phyloP scores from a whole-genome alignment of 2,113 vertebrate genomes.

The Tupaia chinensis region DNA sequence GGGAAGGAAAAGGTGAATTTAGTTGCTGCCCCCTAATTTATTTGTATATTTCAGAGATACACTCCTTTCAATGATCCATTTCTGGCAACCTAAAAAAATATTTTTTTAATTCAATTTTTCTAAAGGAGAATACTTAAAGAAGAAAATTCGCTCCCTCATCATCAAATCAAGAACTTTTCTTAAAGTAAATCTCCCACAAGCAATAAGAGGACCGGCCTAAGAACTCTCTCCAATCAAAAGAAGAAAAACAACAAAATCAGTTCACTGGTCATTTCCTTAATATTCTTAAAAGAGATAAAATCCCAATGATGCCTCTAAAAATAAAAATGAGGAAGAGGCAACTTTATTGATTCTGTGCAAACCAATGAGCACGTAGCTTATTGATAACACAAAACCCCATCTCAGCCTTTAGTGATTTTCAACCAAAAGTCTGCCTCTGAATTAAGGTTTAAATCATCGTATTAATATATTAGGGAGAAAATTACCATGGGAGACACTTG shows the following conservation, averaged over 20 bases:
- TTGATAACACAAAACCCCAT: conserved; percentile 70
- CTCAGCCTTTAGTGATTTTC: conserved; percentile 76
- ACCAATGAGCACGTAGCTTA: conserved; percentile 21
- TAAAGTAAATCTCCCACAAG: conserved; percentile 23
- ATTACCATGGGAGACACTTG: conserved; percentile 74
- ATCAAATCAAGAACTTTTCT: conserved; percentile 61
- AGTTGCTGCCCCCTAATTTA: not conserved
- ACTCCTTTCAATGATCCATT: not conserved
- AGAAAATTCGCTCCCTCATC: conserved; percentile 51
- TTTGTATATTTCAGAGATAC: not conserved
- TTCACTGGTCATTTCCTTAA: conserved; percentile 57
- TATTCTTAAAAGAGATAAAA: conserved; percentile 66
- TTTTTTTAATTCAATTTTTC: conserved; percentile 29
- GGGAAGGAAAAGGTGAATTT: conserved; percentile 2
- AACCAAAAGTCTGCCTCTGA: conserved; percentile 35
- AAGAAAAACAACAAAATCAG: conserved; percentile 66
- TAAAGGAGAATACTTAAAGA: not conserved
- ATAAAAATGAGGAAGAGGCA: conserved; percentile 67
- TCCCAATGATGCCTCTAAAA: conserved; percentile 42
- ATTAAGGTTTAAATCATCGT: conserved; percentile 70
- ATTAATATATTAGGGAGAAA: conserved; percentile 64
- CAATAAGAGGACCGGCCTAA: conserved; percentile 58
- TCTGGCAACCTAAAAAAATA: conserved; percentile 23
- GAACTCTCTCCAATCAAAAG: conserved; percentile 59
- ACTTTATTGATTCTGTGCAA: conserved; percentile 64